Percentiles rank a stretch among this genome's conserved stretches.
Evolutionary conservation across 2,797 vertebrate genomes (phyloP).

Genomic region (Lacerta bilineata): DNA sequence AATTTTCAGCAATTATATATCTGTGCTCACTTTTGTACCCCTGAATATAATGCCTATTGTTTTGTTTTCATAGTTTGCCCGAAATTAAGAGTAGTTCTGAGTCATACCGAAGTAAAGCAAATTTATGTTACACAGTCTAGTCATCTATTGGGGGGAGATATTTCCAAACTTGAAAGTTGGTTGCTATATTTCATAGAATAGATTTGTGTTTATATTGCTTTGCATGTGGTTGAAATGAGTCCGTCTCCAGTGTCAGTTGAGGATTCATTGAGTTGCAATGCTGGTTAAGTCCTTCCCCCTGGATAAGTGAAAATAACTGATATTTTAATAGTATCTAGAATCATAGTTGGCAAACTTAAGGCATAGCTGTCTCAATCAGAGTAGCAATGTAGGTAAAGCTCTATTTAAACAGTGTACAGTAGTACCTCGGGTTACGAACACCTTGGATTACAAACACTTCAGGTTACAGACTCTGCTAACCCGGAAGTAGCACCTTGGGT

Average conservation of each 20-base stretch:
- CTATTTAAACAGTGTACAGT: neutral
- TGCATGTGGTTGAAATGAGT: constrained; percentile 7
- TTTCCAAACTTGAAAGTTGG: neutral
- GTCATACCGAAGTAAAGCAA: no score
- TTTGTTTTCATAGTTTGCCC: neutral
- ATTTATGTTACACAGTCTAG: no score
- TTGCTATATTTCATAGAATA: neutral
- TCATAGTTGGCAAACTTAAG: neutral
- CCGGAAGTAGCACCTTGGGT: no score
- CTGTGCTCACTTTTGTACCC: neutral
- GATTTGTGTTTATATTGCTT: neutral
- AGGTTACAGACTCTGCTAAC: no score
- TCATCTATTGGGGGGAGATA: neutral
- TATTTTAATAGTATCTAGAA: neutral
- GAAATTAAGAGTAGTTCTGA: neutral
- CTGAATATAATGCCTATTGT: neutral
- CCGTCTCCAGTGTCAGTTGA: neutral
- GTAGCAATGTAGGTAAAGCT: neutral
- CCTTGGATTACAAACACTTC: no score
- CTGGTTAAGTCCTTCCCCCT: neutral
- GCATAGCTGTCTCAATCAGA: neutral
- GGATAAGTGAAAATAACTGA: neutral
- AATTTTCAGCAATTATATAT: neutral
- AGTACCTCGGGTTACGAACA: no score
- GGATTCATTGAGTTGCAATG: neutral